A percentile compares a stretch with the other conserved stretches of the same genome.
Evolutionary conservation across 2,888 invertebrate species (phyloP).

Genomic region (Microctonus aethiopoides): DNA sequence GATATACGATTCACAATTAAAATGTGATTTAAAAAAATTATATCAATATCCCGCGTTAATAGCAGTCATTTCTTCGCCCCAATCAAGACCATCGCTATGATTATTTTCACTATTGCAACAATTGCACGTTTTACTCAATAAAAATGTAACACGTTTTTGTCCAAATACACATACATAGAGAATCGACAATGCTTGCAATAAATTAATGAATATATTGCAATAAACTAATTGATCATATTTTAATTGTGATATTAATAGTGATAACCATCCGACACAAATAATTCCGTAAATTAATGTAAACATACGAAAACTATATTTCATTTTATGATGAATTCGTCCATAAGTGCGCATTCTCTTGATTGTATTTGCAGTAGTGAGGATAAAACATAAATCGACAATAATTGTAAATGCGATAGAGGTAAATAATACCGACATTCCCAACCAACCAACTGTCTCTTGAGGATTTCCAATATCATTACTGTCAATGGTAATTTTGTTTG

Average conservation of each 20-base stretch:
- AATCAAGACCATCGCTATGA: slow-evolving; percentile 77
- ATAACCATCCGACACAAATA: slow-evolving; percentile 83
- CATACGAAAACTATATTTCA: slow-evolving; percentile 86
- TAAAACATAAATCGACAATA: slow-evolving; percentile 82
- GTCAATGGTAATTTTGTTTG: slow-evolving; percentile 66
- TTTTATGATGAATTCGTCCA: slow-evolving; percentile 86
- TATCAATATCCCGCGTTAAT: slow-evolving; percentile 77
- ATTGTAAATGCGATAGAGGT: slow-evolving; percentile 85
- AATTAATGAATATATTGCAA: slow-evolving; percentile 80
- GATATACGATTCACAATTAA: neutral
- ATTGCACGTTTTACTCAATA: slow-evolving; percentile 81
- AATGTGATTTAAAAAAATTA: neutral
- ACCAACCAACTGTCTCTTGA: slow-evolving; percentile 83
- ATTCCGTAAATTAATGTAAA: slow-evolving; percentile 80
- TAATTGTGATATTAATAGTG: slow-evolving; percentile 80
- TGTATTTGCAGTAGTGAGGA: slow-evolving; percentile 81
- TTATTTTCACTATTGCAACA: slow-evolving; percentile 73
- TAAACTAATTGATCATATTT: slow-evolving; percentile 80
- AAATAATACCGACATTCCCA: slow-evolving; percentile 86
- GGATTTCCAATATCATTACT: slow-evolving; percentile 57
- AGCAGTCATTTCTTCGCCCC: slow-evolving; percentile 91
- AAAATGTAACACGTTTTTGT: slow-evolving; percentile 82
- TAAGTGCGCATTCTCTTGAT: slow-evolving; percentile 85
- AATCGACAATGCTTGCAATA: slow-evolving; percentile 79
- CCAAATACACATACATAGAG: slow-evolving; percentile 82